Percentiles rank a stretch among this genome's conserved stretches.
These are phyloP conservation scores for Caenorhabditis tropicalis DNA, from an alignment of 1,140 invertebrate species.

Conservation along the genomic window DNA sequence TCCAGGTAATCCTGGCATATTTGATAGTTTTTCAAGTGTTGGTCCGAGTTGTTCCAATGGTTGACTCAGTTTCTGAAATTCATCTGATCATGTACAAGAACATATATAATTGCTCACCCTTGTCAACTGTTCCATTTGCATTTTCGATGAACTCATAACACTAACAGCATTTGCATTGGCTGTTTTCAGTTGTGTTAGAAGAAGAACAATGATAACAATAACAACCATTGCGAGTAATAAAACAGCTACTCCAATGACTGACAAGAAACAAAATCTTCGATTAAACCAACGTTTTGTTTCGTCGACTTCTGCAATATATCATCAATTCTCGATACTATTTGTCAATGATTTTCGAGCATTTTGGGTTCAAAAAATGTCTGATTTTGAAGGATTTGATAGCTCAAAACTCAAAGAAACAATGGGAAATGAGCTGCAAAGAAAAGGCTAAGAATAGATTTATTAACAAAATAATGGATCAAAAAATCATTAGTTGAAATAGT, in stretches of 20 bases:
- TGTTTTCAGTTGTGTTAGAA: neutral
- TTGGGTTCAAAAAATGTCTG: neutral
- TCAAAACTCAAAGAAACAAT: conserved; percentile 24
- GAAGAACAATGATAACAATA: neutral
- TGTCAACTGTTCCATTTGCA: conserved; percentile 4
- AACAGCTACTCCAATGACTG: conserved; percentile 3
- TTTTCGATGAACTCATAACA: neutral
- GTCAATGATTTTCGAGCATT: conserved; percentile 16
- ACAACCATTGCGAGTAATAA: conserved; percentile 17
- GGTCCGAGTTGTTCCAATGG: conserved; percentile 26
- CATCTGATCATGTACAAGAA: neutral
- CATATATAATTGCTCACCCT: neutral
- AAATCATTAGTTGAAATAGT: neutral
- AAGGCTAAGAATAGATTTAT: conserved; percentile 9
- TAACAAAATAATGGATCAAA: neutral
- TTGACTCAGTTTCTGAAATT: neutral
- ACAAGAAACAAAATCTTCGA: conserved; percentile 9
- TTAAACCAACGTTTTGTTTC: conserved; percentile 27
- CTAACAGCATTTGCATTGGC: neutral
- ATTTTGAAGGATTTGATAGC: no score
- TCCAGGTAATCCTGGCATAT: neutral
- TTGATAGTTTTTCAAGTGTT: conserved; percentile 4
- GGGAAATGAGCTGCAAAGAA: neutral
- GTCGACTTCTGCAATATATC: conserved; percentile 35
- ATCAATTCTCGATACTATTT: neutral